Conservation (phyloP, 1,140 invertebrate species). For the Pachyrhynchus sulphureomaculatus region DNA sequence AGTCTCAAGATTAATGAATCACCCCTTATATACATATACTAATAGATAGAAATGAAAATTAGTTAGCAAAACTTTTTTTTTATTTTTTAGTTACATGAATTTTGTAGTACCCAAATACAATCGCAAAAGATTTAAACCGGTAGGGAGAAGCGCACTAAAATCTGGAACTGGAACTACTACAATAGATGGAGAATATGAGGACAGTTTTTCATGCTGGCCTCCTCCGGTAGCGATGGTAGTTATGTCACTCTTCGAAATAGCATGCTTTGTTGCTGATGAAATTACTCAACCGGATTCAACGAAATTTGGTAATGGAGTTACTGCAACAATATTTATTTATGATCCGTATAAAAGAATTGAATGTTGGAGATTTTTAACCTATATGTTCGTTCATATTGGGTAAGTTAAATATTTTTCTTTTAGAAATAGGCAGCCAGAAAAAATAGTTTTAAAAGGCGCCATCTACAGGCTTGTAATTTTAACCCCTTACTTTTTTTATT, state of each 20-base stretch:
- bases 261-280: constrained; percentile 55
- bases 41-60: no score
- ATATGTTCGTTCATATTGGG: constrained; percentile 91
- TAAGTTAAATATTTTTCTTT: constrained; percentile 43
- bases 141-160: background rate
- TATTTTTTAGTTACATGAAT: constrained; percentile 35
- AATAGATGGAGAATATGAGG: constrained; percentile 74
- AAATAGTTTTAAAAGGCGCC: background rate
- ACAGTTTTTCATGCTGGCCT: constrained; percentile 81
- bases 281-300: constrained; percentile 23
- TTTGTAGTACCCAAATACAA: constrained; percentile 29
- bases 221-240: constrained; percentile 82
- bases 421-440: background rate
- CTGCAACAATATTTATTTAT: constrained; percentile 20
- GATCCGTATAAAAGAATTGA: constrained; percentile 74
- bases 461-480: no score
- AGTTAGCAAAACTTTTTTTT: no score
- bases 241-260: constrained; percentile 69
- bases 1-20: no score
- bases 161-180: background rate
- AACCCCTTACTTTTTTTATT: no score
- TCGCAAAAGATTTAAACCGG: constrained; percentile 41
- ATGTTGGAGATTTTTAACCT: constrained; percentile 87
- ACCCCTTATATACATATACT: no score
- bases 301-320: constrained; percentile 14